phyloP scores from a whole-genome alignment of 2,113 vertebrate genomes.

The Xiphophorus hellerii region DNA sequence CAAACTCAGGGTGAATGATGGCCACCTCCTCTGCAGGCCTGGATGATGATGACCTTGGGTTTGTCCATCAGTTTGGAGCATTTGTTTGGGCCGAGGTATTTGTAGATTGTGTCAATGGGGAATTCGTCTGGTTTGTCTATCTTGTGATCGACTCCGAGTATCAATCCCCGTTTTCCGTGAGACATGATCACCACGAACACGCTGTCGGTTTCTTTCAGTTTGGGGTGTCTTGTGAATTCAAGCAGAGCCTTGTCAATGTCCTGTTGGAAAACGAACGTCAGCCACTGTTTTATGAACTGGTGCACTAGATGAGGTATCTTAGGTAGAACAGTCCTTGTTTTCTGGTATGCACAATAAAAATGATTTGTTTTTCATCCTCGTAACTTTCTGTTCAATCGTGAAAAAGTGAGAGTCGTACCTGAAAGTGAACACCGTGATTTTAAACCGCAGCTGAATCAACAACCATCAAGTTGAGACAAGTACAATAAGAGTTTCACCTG shows the following conservation, averaged over 20 bases:
- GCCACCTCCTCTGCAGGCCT: slow-evolving; percentile 87
- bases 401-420: not conserved
- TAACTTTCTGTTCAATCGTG: no score
- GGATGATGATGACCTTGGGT: slow-evolving; percentile 90
- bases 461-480: not conserved
- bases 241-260: slow-evolving; percentile 69
- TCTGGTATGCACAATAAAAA: not conserved
- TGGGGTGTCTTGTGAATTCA: slow-evolving; percentile 72
- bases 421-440: not conserved
- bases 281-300: not conserved
- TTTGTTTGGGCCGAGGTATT: slow-evolving; percentile 72
- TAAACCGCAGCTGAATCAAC: not conserved
- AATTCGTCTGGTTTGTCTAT: slow-evolving; percentile 65
- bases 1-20: not conserved
- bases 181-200: slow-evolving; percentile 90
- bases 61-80: slow-evolving; percentile 81
- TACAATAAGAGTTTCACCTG: not conserved
- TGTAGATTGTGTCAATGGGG: slow-evolving; percentile 74
- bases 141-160: slow-evolving; percentile 74
- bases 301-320: not conserved
- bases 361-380: not conserved
- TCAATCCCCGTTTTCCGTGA: slow-evolving; percentile 77
- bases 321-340: not conserved
- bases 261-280: slow-evolving; percentile 63
- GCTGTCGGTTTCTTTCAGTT: slow-evolving; percentile 84